Base-by-base conservation (phyloP, 2,113 vertebrate species). In the Chroicocephalus ridibundus region DNA sequence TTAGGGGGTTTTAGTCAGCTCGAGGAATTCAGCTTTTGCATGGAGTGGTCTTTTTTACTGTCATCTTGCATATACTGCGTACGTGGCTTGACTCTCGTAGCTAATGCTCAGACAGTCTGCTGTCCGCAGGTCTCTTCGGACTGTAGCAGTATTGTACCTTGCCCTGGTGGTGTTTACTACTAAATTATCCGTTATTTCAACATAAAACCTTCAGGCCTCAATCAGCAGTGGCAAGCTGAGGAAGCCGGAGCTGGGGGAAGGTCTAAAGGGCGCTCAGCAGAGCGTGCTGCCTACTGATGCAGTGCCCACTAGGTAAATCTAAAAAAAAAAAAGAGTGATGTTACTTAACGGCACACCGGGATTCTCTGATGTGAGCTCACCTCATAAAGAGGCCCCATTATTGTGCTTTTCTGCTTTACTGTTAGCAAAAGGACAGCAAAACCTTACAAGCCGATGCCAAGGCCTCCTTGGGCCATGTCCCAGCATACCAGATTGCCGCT, bases 41-140 rank as follows among this genome's bases (percentile, higher is more conserved):
- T 16, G 26, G 40, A 90, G 19, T 25, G 8, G 4, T 57, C 12
- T 55, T 62, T 62, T 58, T 68, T 51, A 19, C 49, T 16, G 5
- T 5, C 9, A 9, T 34, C 31, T 65, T 76, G 24, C 2, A 2
- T 71, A 4, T 62, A 5, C 20, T 44, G 38, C 11, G 4, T 31
- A 1, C 0, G 1, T 65, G 49, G 26, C 64, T 46, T 27, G 51
- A 15, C 38, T 81, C 32, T n/a, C 0, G 0, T 42, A 47, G 55
- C 60, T 83, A 5, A 0, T 25, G 42, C 38, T 86, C 58, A 47
- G 65, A 16, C 51, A 36, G 24, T 24, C 68, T 80, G 69, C 46
- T 70, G 62, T 47, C n/a, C 65, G 71, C n/a, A 40, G 36, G 7
- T 65, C 42, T 75, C 42, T 62, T 36, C 64, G 68, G 65, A 40